Conservation (phyloP, 1,140 invertebrate genomes). For the Eciton burchellii region DNA sequence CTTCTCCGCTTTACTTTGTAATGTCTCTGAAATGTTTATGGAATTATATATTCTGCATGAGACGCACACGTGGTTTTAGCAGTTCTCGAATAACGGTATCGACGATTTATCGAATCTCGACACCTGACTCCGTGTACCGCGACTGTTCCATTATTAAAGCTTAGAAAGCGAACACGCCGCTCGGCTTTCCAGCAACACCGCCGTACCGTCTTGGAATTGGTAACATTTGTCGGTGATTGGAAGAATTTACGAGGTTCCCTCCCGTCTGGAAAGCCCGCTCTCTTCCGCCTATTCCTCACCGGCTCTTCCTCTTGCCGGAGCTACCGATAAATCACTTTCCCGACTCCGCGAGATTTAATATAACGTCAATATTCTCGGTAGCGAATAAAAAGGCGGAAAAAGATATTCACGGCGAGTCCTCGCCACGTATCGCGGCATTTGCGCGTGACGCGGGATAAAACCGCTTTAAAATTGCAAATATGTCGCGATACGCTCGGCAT, state of each 20-base stretch:
- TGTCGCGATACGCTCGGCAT: slow-evolving; percentile 31
- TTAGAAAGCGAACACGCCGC: slow-evolving; percentile 22
- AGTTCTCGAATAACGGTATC: not conserved
- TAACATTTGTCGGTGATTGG: slow-evolving; percentile 82
- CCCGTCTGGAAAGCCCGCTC: slow-evolving; percentile 30
- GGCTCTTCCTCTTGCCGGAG: slow-evolving; percentile 70
- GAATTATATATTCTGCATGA: not conserved
- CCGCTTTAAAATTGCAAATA: slow-evolving; percentile 61
- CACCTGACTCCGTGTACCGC: not conserved
- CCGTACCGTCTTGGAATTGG: slow-evolving; percentile 76
- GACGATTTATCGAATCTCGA: slow-evolving; percentile 18
- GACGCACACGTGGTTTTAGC: not conserved
- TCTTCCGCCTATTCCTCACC: slow-evolving; percentile 70
- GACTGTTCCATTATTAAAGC: slow-evolving; percentile 51
- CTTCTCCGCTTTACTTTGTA: too few species aligned
- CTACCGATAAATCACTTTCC: slow-evolving; percentile 80
- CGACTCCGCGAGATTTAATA: slow-evolving; percentile 77
- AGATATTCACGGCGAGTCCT: slow-evolving; percentile 48
- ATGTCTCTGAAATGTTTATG: too few species aligned
- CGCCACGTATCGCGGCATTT: slow-evolving; percentile 45
- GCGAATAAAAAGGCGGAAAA: slow-evolving; percentile 54
- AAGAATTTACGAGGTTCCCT: slow-evolving; percentile 78
- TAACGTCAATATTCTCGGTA: slow-evolving; percentile 76
- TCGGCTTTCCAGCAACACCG: slow-evolving; percentile 46
- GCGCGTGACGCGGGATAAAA: slow-evolving; percentile 48